Evolutionary conservation across 30 jellyfish, hydroid and myxozoan species (phyloP), one percentile per base, ranked within the genome.

Genomic region (Aurelia aurita): DNA sequence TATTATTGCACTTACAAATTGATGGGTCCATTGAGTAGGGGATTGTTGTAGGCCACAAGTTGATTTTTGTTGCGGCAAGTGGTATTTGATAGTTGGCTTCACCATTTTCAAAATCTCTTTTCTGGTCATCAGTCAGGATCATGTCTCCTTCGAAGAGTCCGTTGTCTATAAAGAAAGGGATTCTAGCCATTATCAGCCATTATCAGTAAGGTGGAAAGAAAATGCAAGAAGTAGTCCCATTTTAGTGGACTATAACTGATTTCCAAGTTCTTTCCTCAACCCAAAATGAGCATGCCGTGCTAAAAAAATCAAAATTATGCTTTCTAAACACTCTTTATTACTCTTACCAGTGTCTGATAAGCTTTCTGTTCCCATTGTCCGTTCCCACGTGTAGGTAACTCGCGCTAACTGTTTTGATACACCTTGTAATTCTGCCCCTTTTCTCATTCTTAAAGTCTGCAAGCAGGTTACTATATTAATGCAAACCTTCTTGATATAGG

Each of bases 131-230:
- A 27, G 89, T 86, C 55, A 86, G 39, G 20, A 74, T 32, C 95
- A 86, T 86, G 70, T 86, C 95, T 15, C 95, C 95, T 86, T 86
- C 89, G 53, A 86, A 86, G 57, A 86, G 44, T 65, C 65, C 57
- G 10, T 65, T 25, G 44, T 86, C 95, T 86, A 64, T n/a, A 32
- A 11, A 16, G 19, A 21, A 19, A 69, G 35, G 39, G 22, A 25
- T 22, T 8, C 5, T 63, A 12, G 8, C 4, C 7, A 63, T 63
- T 6, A 23, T 6, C 21, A 28, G 29, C 0, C 23, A 35, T 20
- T 31, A 39, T 61, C 34, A 23, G 35, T 2, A 43, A 62, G 18
- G 18, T 8, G 18, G 21, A 2, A 22, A 46, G 74, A 23, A 8
- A 62, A n/a, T 62, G 12, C 29, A 20, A 58, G 11, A 5, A 19